Evolutionary conservation across 2,797 vertebrate genomes (phyloP).

Genomic region (Xiphorhynchus erythropygius): DNA sequence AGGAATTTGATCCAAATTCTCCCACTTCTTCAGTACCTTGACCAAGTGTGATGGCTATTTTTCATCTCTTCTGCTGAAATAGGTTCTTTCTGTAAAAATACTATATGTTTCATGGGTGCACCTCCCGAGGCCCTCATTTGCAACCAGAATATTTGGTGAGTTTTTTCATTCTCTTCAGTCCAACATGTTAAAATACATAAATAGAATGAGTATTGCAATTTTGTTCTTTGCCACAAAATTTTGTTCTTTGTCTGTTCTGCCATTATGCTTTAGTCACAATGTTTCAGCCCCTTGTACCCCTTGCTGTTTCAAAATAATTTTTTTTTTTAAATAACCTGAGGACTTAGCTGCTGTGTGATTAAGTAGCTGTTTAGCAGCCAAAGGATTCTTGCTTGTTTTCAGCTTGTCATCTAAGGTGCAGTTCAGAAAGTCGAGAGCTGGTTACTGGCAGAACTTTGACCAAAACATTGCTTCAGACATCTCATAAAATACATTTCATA

Average conservation of each 20-base stretch:
- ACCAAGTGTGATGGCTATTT: background rate
- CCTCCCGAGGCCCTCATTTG: background rate
- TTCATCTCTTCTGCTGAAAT: background rate
- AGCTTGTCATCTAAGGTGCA: background rate
- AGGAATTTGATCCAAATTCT: background rate
- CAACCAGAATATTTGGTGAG: background rate
- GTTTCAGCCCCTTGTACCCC: background rate
- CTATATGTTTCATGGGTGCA: background rate
- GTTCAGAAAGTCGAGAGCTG: background rate
- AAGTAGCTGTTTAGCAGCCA: background rate
- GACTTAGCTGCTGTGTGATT: background rate
- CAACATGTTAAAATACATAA: background rate
- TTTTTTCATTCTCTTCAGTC: background rate
- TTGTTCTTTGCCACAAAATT: background rate
- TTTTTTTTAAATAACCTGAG: background rate
- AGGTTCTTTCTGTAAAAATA: background rate
- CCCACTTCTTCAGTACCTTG: background rate
- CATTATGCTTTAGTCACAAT: background rate
- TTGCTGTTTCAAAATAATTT: background rate
- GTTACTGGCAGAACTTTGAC: background rate
- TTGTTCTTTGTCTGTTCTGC: background rate
- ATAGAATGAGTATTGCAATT: background rate
- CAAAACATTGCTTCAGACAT: background rate
- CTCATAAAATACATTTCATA: background rate
- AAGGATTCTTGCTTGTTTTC: background rate